Evolutionary conservation across 2,888 invertebrate genomes (phyloP).

Genomic region (Leptarthrus brevirostris): DNA sequence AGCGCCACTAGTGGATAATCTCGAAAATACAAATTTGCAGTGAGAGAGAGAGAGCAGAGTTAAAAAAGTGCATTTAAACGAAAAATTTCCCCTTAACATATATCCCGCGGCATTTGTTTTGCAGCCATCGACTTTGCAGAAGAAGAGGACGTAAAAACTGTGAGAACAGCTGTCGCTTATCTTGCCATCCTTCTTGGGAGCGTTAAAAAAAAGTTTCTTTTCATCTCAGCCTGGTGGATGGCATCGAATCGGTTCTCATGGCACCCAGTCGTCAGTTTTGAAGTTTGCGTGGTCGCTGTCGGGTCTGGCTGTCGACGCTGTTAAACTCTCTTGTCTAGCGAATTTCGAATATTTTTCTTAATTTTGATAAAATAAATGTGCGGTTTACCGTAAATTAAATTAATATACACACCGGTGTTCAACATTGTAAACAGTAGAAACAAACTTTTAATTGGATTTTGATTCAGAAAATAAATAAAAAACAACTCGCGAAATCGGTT

Average conservation of each 20-base stretch:
- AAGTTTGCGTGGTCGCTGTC: slow-evolving; percentile 64
- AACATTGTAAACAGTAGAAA: background rate
- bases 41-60: background rate
- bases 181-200: slow-evolving; percentile 13
- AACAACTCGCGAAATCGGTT: background rate
- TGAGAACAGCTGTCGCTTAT: background rate
- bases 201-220: slow-evolving; percentile 16
- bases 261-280: slow-evolving; percentile 59
- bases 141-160: background rate
- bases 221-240: slow-evolving; percentile 38
- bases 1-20: background rate
- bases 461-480: too few relatives aligned
- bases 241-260: slow-evolving; percentile 33
- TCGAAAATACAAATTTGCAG: background rate
- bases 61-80: too few relatives aligned
- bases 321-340: slow-evolving; percentile 11
- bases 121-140: background rate
- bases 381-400: background rate
- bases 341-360: slow-evolving; percentile 7
- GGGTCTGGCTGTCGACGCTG: slow-evolving; percentile 47
- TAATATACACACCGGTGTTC: too few relatives aligned
- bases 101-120: background rate
- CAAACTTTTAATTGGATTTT: background rate
- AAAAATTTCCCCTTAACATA: too few relatives aligned
- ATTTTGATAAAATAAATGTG: background rate